A percentile compares a stretch with the other conserved stretches of the same genome.
Conservation (phyloP, 2,797 vertebrate species). For the Girardinus metallicus region DNA sequence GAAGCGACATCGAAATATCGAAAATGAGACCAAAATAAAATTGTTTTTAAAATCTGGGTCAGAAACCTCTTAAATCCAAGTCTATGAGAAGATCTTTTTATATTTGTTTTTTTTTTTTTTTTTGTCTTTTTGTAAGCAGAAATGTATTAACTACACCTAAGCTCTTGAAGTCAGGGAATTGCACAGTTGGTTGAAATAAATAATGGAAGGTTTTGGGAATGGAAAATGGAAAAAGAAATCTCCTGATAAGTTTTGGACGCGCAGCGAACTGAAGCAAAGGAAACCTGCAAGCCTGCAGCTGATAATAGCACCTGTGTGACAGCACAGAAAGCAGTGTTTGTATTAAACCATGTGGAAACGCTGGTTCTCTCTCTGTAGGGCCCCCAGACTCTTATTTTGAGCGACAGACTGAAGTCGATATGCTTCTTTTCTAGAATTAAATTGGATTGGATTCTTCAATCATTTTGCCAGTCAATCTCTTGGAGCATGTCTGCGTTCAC, state of each 20-base stretch:
- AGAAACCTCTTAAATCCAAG: constrained; percentile 37
- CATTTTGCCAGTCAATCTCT: constrained; percentile 63
- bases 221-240: neutral
- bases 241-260: constrained; percentile 10
- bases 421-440: constrained; percentile 51
- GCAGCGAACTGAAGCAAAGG: neutral
- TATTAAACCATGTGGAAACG: constrained; percentile 51
- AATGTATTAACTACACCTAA: neutral
- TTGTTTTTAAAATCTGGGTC: constrained; percentile 45
- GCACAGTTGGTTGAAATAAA: constrained; percentile 8
- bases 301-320: constrained; percentile 20
- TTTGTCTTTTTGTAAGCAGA: constrained; percentile 23
- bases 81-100: constrained; percentile 17
- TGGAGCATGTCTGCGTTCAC: constrained; percentile 44
- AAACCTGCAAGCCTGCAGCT: constrained; percentile 38
- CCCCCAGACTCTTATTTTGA: constrained; percentile 48
- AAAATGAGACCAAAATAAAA: neutral
- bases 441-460: constrained; percentile 70
- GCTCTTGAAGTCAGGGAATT: constrained; percentile 10
- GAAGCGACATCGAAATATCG: neutral
- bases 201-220: neutral
- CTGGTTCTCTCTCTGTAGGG: constrained; percentile 35
- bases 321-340: constrained; percentile 45
- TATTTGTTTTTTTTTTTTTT: constrained; percentile 3
- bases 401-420: constrained; percentile 60